phyloP scores from a whole-genome alignment of 2,113 vertebrate genomes.

The Dicaeum eximium region DNA sequence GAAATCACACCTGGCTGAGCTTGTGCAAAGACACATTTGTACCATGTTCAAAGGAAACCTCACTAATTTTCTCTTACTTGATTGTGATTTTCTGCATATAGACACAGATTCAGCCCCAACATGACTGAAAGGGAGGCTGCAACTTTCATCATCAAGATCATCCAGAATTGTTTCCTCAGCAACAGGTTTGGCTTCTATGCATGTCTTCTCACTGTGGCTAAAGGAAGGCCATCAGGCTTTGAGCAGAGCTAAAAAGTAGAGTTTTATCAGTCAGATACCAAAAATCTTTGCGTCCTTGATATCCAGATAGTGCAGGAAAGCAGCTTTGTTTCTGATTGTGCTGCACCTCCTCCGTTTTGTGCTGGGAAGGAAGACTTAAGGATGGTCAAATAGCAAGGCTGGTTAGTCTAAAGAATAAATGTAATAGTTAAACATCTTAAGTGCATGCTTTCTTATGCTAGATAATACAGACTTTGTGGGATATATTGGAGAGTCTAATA shows the following conservation, averaged over 20 bases:
- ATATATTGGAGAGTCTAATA: background rate
- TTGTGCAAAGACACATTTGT: background rate
- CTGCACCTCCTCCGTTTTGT: background rate
- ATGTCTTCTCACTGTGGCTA: background rate
- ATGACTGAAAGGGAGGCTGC: conserved; percentile 94
- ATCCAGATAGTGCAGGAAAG: background rate
- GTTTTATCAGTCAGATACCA: background rate
- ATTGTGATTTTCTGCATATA: conserved; percentile 37
- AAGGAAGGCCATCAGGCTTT: background rate
- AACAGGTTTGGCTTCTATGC: conserved; percentile 79
- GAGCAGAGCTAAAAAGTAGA: background rate
- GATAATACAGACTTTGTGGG: background rate
- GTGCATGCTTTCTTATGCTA: background rate
- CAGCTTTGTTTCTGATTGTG: background rate
- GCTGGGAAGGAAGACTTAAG: background rate
- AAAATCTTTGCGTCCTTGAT: background rate
- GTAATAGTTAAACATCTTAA: background rate
- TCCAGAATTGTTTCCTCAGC: conserved; percentile 97
- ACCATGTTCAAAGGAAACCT: background rate
- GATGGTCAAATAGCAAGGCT: background rate
- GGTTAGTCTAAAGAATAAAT: background rate
- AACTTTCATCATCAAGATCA: conserved; percentile 93
- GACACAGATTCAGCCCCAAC: conserved; percentile 93
- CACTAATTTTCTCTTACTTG: background rate
- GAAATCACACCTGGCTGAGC: background rate